Evolutionary conservation across 2,113 vertebrate genomes (phyloP), one percentile per base, ranked within the genome.

Genomic region (Notothenia rossii): DNA sequence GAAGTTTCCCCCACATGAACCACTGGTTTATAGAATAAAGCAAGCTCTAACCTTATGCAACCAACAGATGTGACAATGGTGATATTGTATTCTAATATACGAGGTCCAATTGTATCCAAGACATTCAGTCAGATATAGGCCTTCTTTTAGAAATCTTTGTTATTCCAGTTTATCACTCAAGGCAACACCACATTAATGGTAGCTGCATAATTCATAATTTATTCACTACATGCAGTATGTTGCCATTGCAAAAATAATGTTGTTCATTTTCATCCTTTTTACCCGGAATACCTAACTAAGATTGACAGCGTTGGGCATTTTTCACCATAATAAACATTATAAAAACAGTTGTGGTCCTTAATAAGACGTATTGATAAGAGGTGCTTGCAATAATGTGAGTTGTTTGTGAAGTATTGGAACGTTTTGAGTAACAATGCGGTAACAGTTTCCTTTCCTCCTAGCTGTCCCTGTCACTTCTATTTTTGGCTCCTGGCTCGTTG

Each of bases 401-500:
- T 43, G 33, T 54, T 29, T 45, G 14, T 45, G 22, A 7, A 58
- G 12, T 6, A n/a, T 62, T 56, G 10, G 7, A 13, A 71, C 36
- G 22, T 25, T 4, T 59, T 43, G 25, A 59, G 18, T 33, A 20
- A 20, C 15, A 51, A 10, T 40, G 40, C 0, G 2, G 36, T 74
- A 13, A 54, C 74, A 67, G 46, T 59, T 55, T 75, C 15, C 18
- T 20, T 68, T 68, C 15, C 8, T 56, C n/a, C 17, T 36, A 56
- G 3, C 43, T 43, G 49, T 75, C 25, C 40, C 48, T 68, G 49
- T 68, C 46, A 62, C 4, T 5, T 10, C 18, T 62, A 63, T 69
- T 69, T 75, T 75, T 81, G 18, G 20, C 59, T 18, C 1, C 0
- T 11, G 18, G 63, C 36, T 73, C 46, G 36, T 69, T 63, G 72